These are phyloP conservation scores for Calosoma granatense DNA, from an alignment of 1,140 invertebrate genomes.

Conservation along the genomic window DNA sequence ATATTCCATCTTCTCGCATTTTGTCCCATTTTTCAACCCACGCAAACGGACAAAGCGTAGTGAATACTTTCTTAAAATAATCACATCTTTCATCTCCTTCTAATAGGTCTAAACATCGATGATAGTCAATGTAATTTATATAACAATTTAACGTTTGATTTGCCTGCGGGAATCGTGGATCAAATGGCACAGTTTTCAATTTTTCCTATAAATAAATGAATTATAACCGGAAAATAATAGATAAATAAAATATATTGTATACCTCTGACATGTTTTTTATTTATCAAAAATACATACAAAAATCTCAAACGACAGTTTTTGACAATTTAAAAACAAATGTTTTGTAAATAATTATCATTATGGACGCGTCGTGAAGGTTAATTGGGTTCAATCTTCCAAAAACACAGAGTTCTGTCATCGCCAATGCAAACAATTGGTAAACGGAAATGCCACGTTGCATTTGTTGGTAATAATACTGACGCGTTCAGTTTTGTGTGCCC, in stretches of 20 bases:
- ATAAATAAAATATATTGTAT: background rate
- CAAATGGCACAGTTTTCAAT: conserved; percentile 79
- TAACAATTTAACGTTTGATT: conserved; percentile 95
- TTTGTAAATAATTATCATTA: too few species aligned
- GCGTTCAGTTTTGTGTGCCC: conserved; percentile 42
- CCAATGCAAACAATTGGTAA: conserved; percentile 49
- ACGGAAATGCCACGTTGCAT: conserved; percentile 51
- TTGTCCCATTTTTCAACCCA: conserved; percentile 92
- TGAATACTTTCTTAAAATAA: conserved; percentile 87
- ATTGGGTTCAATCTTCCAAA: conserved; percentile 51
- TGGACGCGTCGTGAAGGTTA: too few species aligned
- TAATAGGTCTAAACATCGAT: conserved; percentile 85
- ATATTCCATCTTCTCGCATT: conserved; percentile 68
- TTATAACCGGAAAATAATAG: background rate
- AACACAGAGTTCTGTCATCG: conserved; percentile 47
- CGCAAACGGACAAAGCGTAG: conserved; percentile 72
- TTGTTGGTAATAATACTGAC: conserved; percentile 41
- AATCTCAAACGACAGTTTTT: background rate
- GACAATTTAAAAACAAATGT: too few species aligned
- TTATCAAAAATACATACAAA: background rate
- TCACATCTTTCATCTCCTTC: conserved; percentile 76
- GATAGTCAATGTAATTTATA: conserved; percentile 83
- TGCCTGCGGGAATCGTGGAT: conserved; percentile 91
- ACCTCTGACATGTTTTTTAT: background rate
- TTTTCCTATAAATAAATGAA: conserved; percentile 23